Evolutionary conservation across 2,797 vertebrate genomes (phyloP).

Genomic region (Furcifer pardalis): DNA sequence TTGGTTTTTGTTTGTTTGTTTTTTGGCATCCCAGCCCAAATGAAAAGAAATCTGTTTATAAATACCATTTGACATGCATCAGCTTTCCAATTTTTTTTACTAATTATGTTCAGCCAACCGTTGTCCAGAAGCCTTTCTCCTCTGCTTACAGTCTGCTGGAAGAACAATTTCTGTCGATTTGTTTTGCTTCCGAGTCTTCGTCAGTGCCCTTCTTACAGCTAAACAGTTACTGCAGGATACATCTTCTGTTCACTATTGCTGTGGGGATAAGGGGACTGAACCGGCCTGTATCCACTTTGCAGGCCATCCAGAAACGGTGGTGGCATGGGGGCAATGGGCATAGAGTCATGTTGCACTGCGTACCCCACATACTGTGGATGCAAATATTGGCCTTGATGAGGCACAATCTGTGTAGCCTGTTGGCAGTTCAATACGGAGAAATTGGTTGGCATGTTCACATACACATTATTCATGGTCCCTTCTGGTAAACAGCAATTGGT

Average conservation of each 20-base stretch:
- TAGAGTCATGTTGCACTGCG: conserved; percentile 83
- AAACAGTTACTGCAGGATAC: conserved; percentile 93
- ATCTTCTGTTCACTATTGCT: conserved; percentile 88
- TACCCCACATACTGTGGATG: conserved; percentile 96
- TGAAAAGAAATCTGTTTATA: conserved; percentile 53
- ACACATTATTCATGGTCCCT: conserved; percentile 90
- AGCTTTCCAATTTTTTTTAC: conserved; percentile 66
- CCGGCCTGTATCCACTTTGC: conserved; percentile 88
- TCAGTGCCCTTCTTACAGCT: conserved; percentile 19
- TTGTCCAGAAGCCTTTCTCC: conserved; percentile 32
- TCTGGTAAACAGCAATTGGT: conserved; percentile 93
- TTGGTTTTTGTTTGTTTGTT: neutral
- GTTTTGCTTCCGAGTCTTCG: neutral
- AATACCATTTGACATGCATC: conserved; percentile 46
- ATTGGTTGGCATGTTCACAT: conserved; percentile 97
- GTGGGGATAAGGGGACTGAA: conserved; percentile 93
- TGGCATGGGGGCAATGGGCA: conserved; percentile 79
- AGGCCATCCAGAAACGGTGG: conserved; percentile 86
- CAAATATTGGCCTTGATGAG: conserved; percentile 93
- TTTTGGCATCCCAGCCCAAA: conserved; percentile 50
- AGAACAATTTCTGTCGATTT: neutral
- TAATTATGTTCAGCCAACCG: conserved; percentile 43
- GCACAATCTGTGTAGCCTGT: conserved; percentile 95
- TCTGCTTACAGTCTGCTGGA: neutral
- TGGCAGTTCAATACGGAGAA: conserved; percentile 98